Percentiles rank a stretch among this genome's conserved stretches.
Conservation (phyloP, 2,113 vertebrate species). For the Raja brachyura region DNA sequence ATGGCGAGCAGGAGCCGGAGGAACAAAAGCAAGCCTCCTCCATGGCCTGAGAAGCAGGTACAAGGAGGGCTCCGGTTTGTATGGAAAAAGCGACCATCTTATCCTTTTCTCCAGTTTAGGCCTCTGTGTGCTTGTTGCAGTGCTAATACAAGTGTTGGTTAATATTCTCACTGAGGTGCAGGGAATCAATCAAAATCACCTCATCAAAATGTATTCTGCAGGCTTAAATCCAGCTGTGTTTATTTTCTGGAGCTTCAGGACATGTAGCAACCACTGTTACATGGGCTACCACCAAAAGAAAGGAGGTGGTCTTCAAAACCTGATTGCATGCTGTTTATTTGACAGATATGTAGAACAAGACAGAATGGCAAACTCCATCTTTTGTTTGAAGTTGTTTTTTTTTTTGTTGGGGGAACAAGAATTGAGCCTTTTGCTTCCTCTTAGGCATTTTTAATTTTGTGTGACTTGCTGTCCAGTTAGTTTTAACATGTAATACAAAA, state of each 20-base stretch:
- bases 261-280: not conserved
- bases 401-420: not conserved
- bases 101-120: constrained; percentile 14
- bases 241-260: not conserved
- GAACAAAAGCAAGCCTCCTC: constrained; percentile 97
- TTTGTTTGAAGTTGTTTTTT: not conserved
- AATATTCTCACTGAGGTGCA: not conserved
- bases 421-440: not conserved
- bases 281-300: not conserved
- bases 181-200: not conserved
- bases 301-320: not conserved
- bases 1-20: constrained; percentile 79
- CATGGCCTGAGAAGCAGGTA: constrained; percentile 67
- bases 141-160: not conserved
- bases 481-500: not conserved
- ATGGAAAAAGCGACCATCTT: not conserved
- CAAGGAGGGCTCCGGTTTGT: not conserved
- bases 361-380: not conserved
- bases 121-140: constrained; percentile 9
- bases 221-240: not conserved
- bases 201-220: not conserved
- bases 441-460: not conserved
- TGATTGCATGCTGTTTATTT: constrained; percentile 6
- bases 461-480: not conserved
- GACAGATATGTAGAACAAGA: constrained; percentile 9